These are phyloP conservation scores for Drosophila miranda DNA, from an alignment of 1,140 invertebrate genomes.

Conservation along the genomic window DNA sequence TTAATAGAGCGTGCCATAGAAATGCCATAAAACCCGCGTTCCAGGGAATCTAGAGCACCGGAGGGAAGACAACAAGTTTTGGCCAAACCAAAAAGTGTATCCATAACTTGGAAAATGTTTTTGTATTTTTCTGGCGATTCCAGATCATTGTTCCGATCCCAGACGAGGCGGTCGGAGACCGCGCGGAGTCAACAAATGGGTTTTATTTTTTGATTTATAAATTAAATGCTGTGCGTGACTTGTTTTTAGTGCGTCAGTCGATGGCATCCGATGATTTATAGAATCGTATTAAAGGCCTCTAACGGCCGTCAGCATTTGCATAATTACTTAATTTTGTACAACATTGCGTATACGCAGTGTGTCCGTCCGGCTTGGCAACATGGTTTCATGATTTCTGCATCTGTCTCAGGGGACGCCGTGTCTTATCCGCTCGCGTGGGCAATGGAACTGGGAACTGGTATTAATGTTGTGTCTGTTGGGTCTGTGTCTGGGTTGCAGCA, in stretches of 20 bases:
- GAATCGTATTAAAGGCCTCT: constrained; percentile 60
- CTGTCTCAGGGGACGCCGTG: constrained; percentile 8
- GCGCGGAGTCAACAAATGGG: constrained; percentile 10
- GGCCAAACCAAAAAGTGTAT: constrained; percentile 3
- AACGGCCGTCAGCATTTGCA: constrained; percentile 61
- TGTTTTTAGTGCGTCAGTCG: constrained; percentile 43
- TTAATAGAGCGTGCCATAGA: constrained; percentile 72
- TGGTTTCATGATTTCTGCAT: constrained; percentile 42
- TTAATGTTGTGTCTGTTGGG: not conserved
- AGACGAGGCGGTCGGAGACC: not conserved
- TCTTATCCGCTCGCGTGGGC: constrained; percentile 40
- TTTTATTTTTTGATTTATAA: constrained; percentile 21
- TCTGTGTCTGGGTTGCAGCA: constrained; percentile 21
- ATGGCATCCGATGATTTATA: constrained; percentile 62
- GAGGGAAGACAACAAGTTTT: constrained; percentile 4
- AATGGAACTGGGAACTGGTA: constrained; percentile 3
- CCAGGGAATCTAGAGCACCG: constrained; percentile 52
- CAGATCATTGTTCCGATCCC: constrained; percentile 29
- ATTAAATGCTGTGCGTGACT: constrained; percentile 66
- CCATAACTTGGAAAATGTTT: constrained; percentile 44
- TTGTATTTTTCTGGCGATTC: constrained; percentile 14
- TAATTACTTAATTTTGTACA: constrained; percentile 72
- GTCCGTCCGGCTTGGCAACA: constrained; percentile 14
- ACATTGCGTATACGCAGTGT: constrained; percentile 60
- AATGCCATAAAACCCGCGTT: constrained; percentile 60